Conservation (phyloP, 2,888 invertebrate genomes). For the Strigamia transsilvanica region DNA sequence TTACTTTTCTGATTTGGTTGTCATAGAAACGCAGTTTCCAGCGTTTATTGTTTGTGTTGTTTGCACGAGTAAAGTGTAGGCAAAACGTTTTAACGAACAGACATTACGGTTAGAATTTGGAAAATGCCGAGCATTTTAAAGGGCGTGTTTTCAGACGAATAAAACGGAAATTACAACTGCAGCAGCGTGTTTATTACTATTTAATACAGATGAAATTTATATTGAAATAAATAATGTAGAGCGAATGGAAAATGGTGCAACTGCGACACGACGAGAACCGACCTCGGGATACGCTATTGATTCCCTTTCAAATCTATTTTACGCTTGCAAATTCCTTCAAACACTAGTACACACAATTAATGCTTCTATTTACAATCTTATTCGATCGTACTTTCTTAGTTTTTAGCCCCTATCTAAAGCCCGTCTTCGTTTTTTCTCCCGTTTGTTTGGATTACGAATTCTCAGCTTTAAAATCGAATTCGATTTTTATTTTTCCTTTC, state of each 20-base stretch:
- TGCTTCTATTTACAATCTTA: no score
- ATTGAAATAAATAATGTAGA: neutral
- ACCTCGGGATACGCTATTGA: neutral
- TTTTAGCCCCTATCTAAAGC: neutral
- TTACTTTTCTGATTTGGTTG: neutral
- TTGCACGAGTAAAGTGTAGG: neutral
- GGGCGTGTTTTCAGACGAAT: no score
- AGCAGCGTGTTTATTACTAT: neutral
- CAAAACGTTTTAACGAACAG: neutral
- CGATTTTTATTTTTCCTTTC: neutral
- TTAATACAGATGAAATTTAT: neutral
- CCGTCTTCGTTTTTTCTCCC: neutral
- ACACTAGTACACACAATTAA: no score
- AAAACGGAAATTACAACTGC: no score
- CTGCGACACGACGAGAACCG: conserved; percentile 21
- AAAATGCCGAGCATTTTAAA: neutral
- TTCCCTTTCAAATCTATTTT: neutral
- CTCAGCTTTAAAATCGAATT: neutral
- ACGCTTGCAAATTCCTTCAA: neutral
- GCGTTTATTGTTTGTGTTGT: neutral
- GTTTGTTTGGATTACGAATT: neutral
- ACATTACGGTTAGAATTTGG: neutral
- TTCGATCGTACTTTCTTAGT: no score
- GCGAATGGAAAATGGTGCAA: conserved; percentile 4
- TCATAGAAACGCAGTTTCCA: neutral